These are phyloP conservation scores for Rafetus swinhoei DNA, from an alignment of 2,113 vertebrate species.

Conservation along the genomic window DNA sequence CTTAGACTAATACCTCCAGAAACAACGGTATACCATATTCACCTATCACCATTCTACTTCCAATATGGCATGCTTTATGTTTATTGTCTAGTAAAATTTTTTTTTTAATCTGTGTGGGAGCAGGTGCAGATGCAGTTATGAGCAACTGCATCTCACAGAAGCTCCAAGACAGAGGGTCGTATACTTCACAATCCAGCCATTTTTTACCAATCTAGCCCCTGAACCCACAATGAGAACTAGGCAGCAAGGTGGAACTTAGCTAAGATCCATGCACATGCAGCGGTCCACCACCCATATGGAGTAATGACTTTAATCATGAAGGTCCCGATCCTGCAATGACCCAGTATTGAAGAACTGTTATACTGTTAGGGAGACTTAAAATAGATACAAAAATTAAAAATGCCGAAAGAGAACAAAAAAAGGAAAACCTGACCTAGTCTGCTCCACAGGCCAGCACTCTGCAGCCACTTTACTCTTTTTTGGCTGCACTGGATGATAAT, in stretches of 20 bases:
- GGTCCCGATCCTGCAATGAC: not conserved
- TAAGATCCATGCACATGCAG: not conserved
- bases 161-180: not conserved
- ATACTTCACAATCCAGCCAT: conserved; percentile 15
- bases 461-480: not conserved
- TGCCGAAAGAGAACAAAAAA: not conserved
- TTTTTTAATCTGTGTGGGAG: not conserved
- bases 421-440: not conserved
- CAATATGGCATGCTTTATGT: not conserved
- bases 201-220: not conserved
- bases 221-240: not conserved
- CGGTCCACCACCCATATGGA: not conserved
- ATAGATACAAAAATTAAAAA: not conserved
- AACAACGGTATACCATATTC: not conserved
- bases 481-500: not conserved
- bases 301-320: not conserved
- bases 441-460: not conserved
- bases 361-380: not conserved
- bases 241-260: not conserved
- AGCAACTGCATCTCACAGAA: not conserved
- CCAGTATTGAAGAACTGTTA: not conserved
- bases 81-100: not conserved
- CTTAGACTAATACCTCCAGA: not conserved
- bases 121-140: not conserved
- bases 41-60: not conserved